phyloP scores from a whole-genome alignment of 2,888 invertebrate species.

The Mantis religiosa region DNA sequence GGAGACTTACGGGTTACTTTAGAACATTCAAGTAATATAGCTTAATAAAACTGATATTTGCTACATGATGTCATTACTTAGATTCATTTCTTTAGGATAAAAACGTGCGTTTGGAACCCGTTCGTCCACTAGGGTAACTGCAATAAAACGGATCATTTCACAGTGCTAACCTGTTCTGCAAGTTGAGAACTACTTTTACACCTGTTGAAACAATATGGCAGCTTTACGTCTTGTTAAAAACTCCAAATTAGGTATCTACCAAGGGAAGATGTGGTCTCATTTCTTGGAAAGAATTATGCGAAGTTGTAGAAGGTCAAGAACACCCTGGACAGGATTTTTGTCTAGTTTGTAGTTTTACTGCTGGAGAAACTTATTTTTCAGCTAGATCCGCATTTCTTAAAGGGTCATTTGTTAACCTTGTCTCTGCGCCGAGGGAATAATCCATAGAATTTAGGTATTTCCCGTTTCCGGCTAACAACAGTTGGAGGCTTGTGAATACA shows the following conservation, averaged over 20 bases:
- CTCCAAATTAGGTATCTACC: not conserved
- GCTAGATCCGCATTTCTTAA: not conserved
- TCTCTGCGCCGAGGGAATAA: not conserved
- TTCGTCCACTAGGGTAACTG: not conserved
- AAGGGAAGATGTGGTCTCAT: no score
- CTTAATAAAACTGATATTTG: not conserved
- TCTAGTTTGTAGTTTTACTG: not conserved
- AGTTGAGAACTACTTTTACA: not conserved
- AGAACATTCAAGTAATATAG: not conserved
- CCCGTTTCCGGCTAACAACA: no score
- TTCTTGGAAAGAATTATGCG: no score
- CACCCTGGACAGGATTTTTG: not conserved
- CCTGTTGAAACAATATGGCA: not conserved
- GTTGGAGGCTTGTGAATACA: no score
- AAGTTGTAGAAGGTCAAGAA: not conserved
- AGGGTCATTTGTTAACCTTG: not conserved
- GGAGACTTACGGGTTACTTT: not conserved
- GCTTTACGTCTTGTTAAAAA: not conserved
- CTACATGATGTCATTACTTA: not conserved
- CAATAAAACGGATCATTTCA: not conserved
- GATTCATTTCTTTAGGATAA: not conserved
- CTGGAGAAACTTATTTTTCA: not conserved
- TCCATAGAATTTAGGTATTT: no score
- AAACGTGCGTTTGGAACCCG: not conserved
- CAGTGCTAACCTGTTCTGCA: not conserved